Evolutionary conservation across 2,888 invertebrate genomes (phyloP), one percentile per base, ranked within the genome.

Genomic region (Pelosia muscerda): DNA sequence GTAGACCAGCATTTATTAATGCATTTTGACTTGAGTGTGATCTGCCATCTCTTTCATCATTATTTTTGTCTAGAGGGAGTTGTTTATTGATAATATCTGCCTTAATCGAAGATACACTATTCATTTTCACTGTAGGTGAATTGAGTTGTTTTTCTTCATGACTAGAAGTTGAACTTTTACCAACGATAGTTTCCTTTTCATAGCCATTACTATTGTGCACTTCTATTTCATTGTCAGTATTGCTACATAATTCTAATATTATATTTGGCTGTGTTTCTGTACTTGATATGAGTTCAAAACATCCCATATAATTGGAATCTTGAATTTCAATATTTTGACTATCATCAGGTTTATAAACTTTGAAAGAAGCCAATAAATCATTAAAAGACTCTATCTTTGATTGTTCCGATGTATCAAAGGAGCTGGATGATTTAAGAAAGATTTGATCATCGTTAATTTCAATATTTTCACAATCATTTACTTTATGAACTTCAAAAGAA

Each of bases 291-390:
- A 55, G 22, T 49, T 64, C 55, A 2, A 28, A 59, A 55, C 15
- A 31, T 22, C 3, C 23, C 5, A 9, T 57, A 53, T 42, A 42
- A n/a, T 11, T 42, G 8, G 10, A 8, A 63, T 58, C 34, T 59
- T 38, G 19, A 58, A 23, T 42, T 63, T 54, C 42, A 55, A 26
- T 38, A 34, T 10, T n/a, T 34, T 64, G 53, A 23, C 22, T 22
- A 61, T 42, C 19, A 2, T 31, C 31, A 59, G 67, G 58, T 55
- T 75, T 64, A 65, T 81, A 72, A 19, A 58, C 74, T 74, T 87
- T 59, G 81, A 85, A 91, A 55, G 90, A 90, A 38, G 75, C 72
- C 60, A 91, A 61, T 71, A 91, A 83, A 69, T 90, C 87, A 72
- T 81, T 73, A 75, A 92, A 92, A 26, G 87, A 76, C 69, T 88